phyloP scores from a whole-genome alignment of 53 echinoderm and acorn worm species.

The Luidia sarsii region DNA sequence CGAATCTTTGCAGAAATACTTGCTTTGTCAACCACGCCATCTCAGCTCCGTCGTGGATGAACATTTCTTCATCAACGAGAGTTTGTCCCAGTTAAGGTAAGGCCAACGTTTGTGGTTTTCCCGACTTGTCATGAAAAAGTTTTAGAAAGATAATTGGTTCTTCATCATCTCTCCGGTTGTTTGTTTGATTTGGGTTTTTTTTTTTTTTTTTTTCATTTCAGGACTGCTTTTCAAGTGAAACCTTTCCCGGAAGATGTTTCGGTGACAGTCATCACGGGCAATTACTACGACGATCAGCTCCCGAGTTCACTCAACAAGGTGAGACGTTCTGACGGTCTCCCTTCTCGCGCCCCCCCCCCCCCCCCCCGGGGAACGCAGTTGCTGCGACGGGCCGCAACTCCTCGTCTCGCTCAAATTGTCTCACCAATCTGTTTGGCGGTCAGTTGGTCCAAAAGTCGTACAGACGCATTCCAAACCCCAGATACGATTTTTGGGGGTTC shows the following conservation, averaged over 20 bases:
- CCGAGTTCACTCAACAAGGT: slow-evolving; percentile 92
- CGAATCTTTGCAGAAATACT: slow-evolving; percentile 98
- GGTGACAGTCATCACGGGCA: slow-evolving; percentile 94
- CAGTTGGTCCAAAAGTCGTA: too few species aligned
- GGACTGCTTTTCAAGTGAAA: slow-evolving; percentile 84
- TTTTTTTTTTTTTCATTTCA: too few species aligned
- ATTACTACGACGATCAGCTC: slow-evolving; percentile 95
- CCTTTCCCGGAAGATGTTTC: slow-evolving; percentile 85
- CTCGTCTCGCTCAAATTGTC: too few species aligned
- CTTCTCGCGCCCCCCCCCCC: not conserved
- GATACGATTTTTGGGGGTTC: too few species aligned
- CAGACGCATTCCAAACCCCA: too few species aligned
- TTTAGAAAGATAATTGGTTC: too few species aligned
- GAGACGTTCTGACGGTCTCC: too few species aligned
- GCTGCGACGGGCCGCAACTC: not conserved
- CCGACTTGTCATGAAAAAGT: too few species aligned
- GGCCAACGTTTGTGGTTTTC: too few species aligned
- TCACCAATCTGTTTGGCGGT: too few species aligned
- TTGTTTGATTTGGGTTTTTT: too few species aligned
- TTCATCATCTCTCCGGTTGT: too few species aligned
- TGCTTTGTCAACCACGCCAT: slow-evolving; percentile 86
- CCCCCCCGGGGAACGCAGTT: not conserved
- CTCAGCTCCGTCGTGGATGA: slow-evolving; percentile 88
- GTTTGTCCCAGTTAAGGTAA: slow-evolving; percentile 93
- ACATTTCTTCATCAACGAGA: slow-evolving; percentile 84